phyloP scores from a whole-genome alignment of 2,113 vertebrate species.

The Carassius carassius region DNA sequence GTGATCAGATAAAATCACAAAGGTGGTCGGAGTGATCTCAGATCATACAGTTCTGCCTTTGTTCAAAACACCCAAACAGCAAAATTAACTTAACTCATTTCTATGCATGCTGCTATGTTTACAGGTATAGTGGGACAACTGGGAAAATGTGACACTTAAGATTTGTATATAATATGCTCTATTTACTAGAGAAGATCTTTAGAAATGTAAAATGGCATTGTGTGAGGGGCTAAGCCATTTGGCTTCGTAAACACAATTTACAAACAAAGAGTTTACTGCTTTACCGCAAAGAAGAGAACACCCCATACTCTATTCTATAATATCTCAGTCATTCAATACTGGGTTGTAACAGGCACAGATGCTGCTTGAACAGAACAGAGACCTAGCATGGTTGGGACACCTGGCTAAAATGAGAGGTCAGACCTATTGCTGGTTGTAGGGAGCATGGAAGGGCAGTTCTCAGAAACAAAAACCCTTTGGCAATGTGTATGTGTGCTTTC shows the following conservation, averaged over 20 bases:
- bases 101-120: not conserved
- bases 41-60: not conserved
- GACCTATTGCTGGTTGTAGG: constrained; percentile 9
- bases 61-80: not conserved
- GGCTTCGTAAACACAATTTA: not conserved
- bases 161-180: not conserved
- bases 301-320: not conserved
- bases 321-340: not conserved
- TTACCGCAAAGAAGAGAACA: not conserved
- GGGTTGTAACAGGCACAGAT: constrained; percentile 29
- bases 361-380: constrained; percentile 11
- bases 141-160: not conserved
- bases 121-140: not conserved
- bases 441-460: constrained; percentile 41
- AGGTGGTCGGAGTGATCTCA: constrained; percentile 1
- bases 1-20: constrained; percentile 46
- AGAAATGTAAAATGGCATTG: not conserved
- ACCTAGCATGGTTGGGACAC: not conserved
- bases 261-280: not conserved
- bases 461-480: constrained; percentile 33
- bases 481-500: constrained; percentile 42
- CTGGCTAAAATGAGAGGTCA: constrained; percentile 37
- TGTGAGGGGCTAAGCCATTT: not conserved
- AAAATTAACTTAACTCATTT: not conserved
- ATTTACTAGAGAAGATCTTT: not conserved